Conservation (phyloP, 2,888 invertebrate species). For the Ganaspis brasiliensis region DNA sequence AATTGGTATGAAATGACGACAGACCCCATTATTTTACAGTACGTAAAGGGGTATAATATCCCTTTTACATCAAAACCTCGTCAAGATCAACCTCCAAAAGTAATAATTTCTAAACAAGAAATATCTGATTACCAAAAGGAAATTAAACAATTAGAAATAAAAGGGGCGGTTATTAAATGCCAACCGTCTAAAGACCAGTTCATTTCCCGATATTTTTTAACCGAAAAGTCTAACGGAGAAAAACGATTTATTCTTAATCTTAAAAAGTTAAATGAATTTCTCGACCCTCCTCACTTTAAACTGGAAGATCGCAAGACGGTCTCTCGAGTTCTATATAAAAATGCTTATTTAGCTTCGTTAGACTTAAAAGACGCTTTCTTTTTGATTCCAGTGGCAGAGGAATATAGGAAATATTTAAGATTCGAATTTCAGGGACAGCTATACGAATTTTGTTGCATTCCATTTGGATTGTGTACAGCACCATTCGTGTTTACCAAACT, state of each 20-base stretch:
- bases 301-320: constrained; percentile 54
- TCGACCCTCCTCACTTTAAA: constrained; percentile 53
- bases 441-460: constrained; percentile 54
- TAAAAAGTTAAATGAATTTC: constrained; percentile 49
- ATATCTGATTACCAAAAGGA: background rate
- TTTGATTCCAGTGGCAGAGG: constrained; percentile 44
- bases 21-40: background rate
- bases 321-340: constrained; percentile 3
- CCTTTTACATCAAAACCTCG: constrained; percentile 12
- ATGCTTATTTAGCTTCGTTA: constrained; percentile 47
- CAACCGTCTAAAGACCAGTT: background rate
- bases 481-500: constrained; percentile 42
- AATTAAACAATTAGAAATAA: background rate
- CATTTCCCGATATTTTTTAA: background rate
- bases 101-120: background rate
- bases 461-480: constrained; percentile 51
- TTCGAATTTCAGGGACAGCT: constrained; percentile 44
- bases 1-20: background rate
- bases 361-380: constrained; percentile 52
- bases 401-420: constrained; percentile 49
- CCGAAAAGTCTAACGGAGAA: background rate
- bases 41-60: constrained; percentile 1
- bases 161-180: background rate
- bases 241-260: background rate
- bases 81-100: background rate